Base-by-base conservation (phyloP, 1,140 invertebrate species). In the Araneus ventricosus region DNA sequence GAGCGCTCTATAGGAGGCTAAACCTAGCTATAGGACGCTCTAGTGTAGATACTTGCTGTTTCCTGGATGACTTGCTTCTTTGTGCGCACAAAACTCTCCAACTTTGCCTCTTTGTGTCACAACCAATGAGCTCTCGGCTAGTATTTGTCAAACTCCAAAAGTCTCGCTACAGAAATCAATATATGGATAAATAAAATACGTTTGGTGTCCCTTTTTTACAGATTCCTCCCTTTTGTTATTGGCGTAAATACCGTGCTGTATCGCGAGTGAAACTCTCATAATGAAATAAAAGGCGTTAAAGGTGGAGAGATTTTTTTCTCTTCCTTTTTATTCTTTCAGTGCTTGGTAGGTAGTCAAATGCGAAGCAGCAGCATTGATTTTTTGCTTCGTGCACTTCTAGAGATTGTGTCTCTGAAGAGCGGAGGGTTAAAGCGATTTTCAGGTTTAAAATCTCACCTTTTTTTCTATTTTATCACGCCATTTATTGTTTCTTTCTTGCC, bases 61-160 rank as follows among this genome's bases (percentile, higher is more conserved):
- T 90, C 89, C 89, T 90, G 89, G 89, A 80, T 90, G 89, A 90
- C 89, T 90, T 90, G 34, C 70, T 45, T 90, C 89, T 90, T 90
- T 90, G 89, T 90, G 57, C 37, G 89, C 89, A 45, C 88, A 34
- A 52, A n/a, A 90, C 41, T 89, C 63, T 61, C 88, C 67, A 75
- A 90, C 41, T 89, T 89, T 61, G n/a, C 52, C 52, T 90, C 79
- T 90, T 80, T 80, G 89, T 61, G 52, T 22, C 30, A 84, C 45
- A 63, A 79, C 88, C 67, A 89, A 89, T 89, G 57, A 52, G 88
- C 59, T 88, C 59, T 75, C 88, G 39, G 67, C 45, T 90, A 90
- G 52, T 90, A 90, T 90, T 90, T 90, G 89, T 57, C 87, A 67
- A 67, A 45, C 63, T 70, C n/a, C 41, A 27, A 82, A 88, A 90